Conservation (phyloP, 2,797 vertebrate species). For the Urophycis tenuis region DNA sequence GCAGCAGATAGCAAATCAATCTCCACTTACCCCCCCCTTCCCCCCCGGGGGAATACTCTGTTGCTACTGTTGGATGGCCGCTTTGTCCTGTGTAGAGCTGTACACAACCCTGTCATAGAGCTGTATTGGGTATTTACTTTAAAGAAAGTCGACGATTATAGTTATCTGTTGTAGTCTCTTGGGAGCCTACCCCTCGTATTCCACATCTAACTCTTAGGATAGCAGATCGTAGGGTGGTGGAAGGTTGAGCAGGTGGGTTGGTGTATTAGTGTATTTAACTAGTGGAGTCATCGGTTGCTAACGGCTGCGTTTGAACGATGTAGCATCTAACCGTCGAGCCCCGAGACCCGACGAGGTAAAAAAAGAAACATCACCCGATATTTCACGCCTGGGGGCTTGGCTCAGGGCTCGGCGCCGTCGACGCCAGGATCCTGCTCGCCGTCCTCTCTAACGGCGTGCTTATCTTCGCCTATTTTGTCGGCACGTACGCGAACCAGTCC, state of each 20-base stretch:
- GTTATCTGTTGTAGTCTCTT: background rate
- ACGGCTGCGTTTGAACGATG: background rate
- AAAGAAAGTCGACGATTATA: no score
- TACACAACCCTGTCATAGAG: no score
- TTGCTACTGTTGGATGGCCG: background rate
- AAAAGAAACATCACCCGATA: no score
- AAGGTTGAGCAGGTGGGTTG: background rate
- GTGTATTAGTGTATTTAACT: background rate
- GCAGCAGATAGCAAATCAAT: conserved; percentile 26
- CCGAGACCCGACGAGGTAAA: background rate
- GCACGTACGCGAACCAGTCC: background rate
- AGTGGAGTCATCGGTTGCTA: background rate
- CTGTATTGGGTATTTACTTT: background rate
- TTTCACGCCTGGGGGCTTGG: background rate
- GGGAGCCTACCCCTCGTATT: background rate
- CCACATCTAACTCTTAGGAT: background rate
- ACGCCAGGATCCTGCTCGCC: background rate
- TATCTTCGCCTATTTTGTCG: background rate
- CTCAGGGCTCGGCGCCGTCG: background rate
- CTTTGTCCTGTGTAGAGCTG: no score
- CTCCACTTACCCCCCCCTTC: background rate
- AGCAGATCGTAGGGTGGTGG: background rate
- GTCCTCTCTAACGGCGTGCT: no score
- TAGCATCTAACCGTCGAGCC: background rate
- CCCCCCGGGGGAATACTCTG: background rate